Evolutionary conservation across 2,797 vertebrate species (phyloP).

Genomic region (Malacoraja senta): DNA sequence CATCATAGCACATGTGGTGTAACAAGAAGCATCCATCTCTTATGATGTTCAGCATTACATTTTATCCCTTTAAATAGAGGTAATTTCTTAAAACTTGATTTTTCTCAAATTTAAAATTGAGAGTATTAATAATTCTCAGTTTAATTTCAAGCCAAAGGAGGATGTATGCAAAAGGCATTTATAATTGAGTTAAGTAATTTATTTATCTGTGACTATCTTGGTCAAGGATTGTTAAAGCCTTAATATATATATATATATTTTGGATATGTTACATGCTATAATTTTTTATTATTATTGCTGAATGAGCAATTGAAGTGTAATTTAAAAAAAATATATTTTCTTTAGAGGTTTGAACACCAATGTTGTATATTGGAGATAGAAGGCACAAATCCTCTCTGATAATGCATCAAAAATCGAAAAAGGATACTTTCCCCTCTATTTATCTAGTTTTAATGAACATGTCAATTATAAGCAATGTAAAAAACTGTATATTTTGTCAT

Average conservation of each 20-base stretch:
- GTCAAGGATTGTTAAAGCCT: not conserved
- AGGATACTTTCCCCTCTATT: not conserved
- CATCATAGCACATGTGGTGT: not conserved
- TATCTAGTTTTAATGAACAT: not conserved
- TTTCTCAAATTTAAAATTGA: not conserved
- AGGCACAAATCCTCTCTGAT: not conserved
- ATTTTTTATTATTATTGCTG: not conserved
- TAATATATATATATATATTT: not conserved
- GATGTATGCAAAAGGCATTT: not conserved
- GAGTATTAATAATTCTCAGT: not conserved
- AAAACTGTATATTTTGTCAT: not conserved
- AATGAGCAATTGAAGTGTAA: not conserved
- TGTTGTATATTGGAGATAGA: not conserved
- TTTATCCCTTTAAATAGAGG: not conserved
- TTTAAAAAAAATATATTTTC: not conserved
- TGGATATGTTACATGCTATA: not conserved
- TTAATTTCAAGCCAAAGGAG: not conserved
- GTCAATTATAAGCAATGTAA: not conserved
- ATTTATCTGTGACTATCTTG: not conserved
- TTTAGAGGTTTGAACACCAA: not conserved
- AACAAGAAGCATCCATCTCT: not conserved
- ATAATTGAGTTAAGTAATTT: not conserved
- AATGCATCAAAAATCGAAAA: not conserved
- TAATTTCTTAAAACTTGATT: not conserved
- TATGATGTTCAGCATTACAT: not conserved